A percentile compares a stretch with the other conserved stretches of the same genome.
Evolutionary conservation across 2,888 invertebrate genomes (phyloP).

Genomic region (Aricia artaxerxes): DNA sequence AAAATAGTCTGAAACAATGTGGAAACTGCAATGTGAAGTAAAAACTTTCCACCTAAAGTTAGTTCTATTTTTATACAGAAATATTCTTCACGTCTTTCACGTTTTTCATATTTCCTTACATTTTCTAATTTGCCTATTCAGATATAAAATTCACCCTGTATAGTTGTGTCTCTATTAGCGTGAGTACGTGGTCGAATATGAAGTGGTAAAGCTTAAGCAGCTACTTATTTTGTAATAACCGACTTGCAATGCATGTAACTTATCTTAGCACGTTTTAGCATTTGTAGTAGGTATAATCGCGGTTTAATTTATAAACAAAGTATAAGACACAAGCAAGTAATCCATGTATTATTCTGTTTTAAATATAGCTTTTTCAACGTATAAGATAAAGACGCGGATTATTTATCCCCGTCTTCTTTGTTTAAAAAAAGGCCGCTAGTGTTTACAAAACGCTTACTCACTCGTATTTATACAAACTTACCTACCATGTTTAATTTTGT

Average conservation of each 20-base stretch:
- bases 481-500: background rate
- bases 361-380: no score
- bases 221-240: background rate
- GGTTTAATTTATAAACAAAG: no score
- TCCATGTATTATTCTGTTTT: no score
- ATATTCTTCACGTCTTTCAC: background rate
- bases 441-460: background rate
- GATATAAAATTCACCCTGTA: background rate
- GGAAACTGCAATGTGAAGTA: no score
- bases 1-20: no score
- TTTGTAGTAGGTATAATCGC: no score
- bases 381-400: no score
- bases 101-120: background rate
- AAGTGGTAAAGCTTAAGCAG: background rate
- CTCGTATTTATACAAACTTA: background rate
- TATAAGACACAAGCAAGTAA: no score
- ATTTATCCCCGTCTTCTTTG: background rate
- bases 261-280: background rate
- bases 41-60: no score
- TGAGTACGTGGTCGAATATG: background rate
- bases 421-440: background rate
- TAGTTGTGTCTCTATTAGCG: background rate
- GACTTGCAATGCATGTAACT: background rate
- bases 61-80: background rate
- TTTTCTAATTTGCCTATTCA: background rate